A percentile compares a stretch with the other conserved stretches of the same genome.
These are phyloP conservation scores for Drosophila chauvacae DNA, from an alignment of 1,140 invertebrate species.

Conservation along the genomic window DNA sequence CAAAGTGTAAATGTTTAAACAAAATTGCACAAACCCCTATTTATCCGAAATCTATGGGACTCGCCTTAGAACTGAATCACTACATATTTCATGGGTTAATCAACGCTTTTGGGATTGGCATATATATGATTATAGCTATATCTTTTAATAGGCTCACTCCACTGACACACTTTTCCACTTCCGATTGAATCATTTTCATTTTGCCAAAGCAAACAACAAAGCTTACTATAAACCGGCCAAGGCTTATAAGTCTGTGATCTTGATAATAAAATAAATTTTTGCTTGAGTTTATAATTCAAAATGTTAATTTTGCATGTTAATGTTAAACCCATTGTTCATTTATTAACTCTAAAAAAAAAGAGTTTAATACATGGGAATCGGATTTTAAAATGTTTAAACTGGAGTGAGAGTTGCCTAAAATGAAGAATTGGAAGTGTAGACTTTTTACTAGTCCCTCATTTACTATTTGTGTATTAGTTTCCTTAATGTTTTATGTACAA, in stretches of 20 bases:
- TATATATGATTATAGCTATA: not conserved
- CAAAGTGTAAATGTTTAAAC: not conserved
- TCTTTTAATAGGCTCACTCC: slow-evolving; percentile 4
- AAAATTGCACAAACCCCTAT: not conserved
- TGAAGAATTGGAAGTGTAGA: not conserved
- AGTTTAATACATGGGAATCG: not conserved
- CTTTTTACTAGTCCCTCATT: too few relatives aligned
- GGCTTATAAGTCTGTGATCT: not conserved
- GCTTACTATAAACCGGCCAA: not conserved
- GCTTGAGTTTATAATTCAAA: not conserved
- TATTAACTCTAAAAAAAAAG: not conserved
- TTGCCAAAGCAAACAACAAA: slow-evolving; percentile 2
- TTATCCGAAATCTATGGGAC: not conserved
- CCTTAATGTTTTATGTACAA: too few relatives aligned
- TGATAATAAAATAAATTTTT: not conserved
- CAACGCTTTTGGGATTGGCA: slow-evolving; percentile 11
- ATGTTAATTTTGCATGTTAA: slow-evolving; percentile 1
- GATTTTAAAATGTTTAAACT: not conserved
- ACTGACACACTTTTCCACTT: slow-evolving; percentile 8
- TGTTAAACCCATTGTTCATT: not conserved
- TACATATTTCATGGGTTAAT: slow-evolving; percentile 6
- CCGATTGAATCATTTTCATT: slow-evolving; percentile 12
- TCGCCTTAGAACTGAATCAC: slow-evolving; percentile 6
- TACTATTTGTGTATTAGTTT: too few relatives aligned
- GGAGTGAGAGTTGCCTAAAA: too few relatives aligned